Base-by-base conservation (phyloP, 2,888 invertebrate species). In the Dasysyrphus albostriatus region DNA sequence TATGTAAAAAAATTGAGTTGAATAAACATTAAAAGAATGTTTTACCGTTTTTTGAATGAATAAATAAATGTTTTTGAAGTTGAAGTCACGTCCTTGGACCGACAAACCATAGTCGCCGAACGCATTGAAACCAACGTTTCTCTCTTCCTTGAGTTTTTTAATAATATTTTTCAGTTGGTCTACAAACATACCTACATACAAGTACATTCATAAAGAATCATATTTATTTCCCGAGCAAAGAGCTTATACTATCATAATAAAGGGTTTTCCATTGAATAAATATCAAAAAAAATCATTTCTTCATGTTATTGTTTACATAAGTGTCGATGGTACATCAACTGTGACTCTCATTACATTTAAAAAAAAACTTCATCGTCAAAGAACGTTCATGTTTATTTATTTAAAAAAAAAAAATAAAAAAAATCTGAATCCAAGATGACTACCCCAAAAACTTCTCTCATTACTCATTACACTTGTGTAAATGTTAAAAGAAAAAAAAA, bases 191-290 rank as follows among this genome's bases (percentile, higher is more conserved):
- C n/a, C n/a, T n/a, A 16, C 16, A 47, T 16, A 49, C 32, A 4
- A 3, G 32, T 49, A 19, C 5, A 49, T 10, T 2, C 24, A 24
- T 24, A 24, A 24, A 6, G 6, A 9, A 12, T 51, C 12, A 14
- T 51, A 24, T 51, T 51, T 51, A 51, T 12, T 51, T 29, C 5
- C 1, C 14, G 29, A 54, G 14, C 14, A 54, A 54, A 54, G 29
- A 14, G 29, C 24, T 54, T 54, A n/a, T n/a, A 14, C 14, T 29
- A 29, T 54, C 29, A 54, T 29, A 54, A 54, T 29, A 54, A 29
- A 54, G 54, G 54, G 29, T 14, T 54, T 29, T 29, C 29, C 54
- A 51, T 12, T 58, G 34, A 58, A 58, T 34, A 34, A 58, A 58
- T 34, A 58, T 34, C 34, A 58, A 58, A 58, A 32, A 34, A 56